Percentiles rank a stretch among this genome's conserved stretches.
These are phyloP conservation scores for Drosophila mayaguana DNA, from an alignment of 2,888 invertebrate species.

Conservation along the genomic window DNA sequence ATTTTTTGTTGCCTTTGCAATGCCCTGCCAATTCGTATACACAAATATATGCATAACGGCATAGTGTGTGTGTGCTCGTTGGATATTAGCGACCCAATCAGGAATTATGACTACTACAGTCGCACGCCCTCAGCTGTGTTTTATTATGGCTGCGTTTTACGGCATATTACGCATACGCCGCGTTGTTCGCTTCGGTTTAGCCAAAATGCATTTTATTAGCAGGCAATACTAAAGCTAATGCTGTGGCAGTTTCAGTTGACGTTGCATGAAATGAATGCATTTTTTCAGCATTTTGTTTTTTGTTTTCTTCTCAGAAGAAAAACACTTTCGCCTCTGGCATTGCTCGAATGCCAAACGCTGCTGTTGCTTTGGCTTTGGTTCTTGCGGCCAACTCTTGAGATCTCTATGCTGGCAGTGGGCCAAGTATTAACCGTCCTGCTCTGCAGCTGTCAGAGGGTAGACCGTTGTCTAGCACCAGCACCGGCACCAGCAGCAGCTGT, in stretches of 20 bases:
- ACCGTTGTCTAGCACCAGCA: constrained; percentile 43
- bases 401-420: constrained; percentile 40
- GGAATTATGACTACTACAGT: constrained; percentile 13
- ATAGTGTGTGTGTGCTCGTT: background rate
- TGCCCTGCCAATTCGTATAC: background rate
- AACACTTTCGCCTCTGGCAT: constrained; percentile 78
- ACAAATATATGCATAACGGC: constrained; percentile 15
- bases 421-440: constrained; percentile 27
- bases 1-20: background rate
- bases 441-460: constrained; percentile 39
- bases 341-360: constrained; percentile 64
- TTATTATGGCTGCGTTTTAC: background rate
- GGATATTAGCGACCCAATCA: constrained; percentile 19
- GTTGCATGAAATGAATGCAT: constrained; percentile 70
- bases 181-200: constrained; percentile 32
- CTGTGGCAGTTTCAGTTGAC: constrained; percentile 43
- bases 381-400: constrained; percentile 30
- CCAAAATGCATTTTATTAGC: constrained; percentile 31
- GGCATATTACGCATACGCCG: constrained; percentile 58
- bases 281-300: constrained; percentile 27
- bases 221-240: background rate
- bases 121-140: constrained; percentile 34
- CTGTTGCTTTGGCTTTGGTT: constrained; percentile 29
- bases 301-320: constrained; percentile 3
- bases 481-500: constrained; percentile 13